Evolutionary conservation across 2,888 invertebrate genomes (phyloP), one percentile per base, ranked within the genome.

Genomic region (Stenichneumon culpator): DNA sequence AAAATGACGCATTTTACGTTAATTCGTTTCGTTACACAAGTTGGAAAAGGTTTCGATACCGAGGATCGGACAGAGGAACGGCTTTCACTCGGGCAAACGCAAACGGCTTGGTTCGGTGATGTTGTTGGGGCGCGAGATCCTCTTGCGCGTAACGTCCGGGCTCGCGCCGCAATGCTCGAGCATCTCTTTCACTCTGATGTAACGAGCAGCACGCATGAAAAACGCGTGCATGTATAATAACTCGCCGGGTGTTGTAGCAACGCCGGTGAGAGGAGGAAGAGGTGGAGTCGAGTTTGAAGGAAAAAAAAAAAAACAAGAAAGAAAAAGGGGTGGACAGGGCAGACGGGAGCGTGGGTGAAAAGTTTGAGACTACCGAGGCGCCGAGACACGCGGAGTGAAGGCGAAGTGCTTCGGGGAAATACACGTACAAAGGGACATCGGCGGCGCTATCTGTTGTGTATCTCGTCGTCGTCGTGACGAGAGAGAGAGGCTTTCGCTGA

Each of bases 11-110:
- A 9, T 3, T 63, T 19, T 32, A 32, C 57, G 11, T 60, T 67
- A 32, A 25, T 65, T 39, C 39, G 22, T 73, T 73, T 75, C 63
- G 60, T 69, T 50, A 63, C 25, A 25, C 52, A 50, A 78, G 65
- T 22, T 57, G 77, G 47, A 84, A 81, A 84, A 81, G 14, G 52
- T 44, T 69, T 52, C 7, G 19, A 52, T 72, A 32, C 54, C 39
- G 28, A 57, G 75, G 52, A 75, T 75, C 63, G 72, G 73, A 78
- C 19, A 54, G 57, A 44, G 19, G 69, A 28, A 28, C 7, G 22
- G 77, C 84, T 81, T 84, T 84, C 84, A 69, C 80, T 72, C 75
- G 63, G 73, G 72, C 22, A 44, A 52, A 81, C 78, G 84, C 77
- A 57, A 83, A 79, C 50, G 68, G 39, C 68, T 68, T 60, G 67